These are phyloP conservation scores for Andrena cerasifolii DNA, from an alignment of 1,140 invertebrate species.

Conservation along the genomic window DNA sequence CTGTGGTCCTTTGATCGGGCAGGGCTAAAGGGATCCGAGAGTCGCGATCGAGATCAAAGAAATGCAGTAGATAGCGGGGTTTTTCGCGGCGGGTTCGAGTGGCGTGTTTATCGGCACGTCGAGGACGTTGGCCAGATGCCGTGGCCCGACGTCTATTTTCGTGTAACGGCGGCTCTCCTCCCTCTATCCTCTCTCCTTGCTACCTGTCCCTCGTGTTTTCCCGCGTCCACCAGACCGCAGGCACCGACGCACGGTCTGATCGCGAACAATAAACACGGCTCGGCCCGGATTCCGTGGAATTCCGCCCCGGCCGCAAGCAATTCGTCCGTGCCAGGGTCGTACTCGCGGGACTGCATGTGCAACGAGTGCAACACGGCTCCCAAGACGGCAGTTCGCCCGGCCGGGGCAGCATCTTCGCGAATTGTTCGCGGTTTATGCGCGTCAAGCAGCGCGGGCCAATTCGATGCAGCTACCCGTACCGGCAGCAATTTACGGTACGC, in stretches of 20 bases:
- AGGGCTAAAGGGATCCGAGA: conserved; percentile 23
- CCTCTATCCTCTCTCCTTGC: not conserved
- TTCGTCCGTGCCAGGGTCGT: not conserved
- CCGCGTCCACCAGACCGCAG: conserved; percentile 12
- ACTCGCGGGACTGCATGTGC: conserved; percentile 55
- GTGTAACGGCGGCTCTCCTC: not conserved
- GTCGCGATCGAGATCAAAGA: conserved; percentile 65
- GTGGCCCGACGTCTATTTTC: conserved; percentile 60
- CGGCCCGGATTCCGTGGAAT: conserved; percentile 45
- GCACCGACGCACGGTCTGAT: not conserved
- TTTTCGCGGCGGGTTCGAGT: conserved; percentile 55
- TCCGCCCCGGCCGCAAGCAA: conserved; percentile 28
- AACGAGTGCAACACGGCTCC: conserved; percentile 48
- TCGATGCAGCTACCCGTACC: conserved; percentile 38
- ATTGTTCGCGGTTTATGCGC: conserved; percentile 63
- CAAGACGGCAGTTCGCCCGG: conserved; percentile 55
- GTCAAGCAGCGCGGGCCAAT: conserved; percentile 48
- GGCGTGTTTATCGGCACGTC: conserved; percentile 60
- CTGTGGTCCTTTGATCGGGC: conserved; percentile 48
- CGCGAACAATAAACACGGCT: conserved; percentile 49
- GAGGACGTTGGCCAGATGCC: conserved; percentile 70
- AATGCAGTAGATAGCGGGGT: conserved; percentile 51
- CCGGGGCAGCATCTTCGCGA: conserved; percentile 38
- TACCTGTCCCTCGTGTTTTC: conserved; percentile 63
- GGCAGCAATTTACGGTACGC: conserved; percentile 27